A percentile compares a stretch with the other conserved stretches of the same genome.
Conservation (phyloP, 2,888 invertebrate genomes). For the Pollenia labialis region DNA sequence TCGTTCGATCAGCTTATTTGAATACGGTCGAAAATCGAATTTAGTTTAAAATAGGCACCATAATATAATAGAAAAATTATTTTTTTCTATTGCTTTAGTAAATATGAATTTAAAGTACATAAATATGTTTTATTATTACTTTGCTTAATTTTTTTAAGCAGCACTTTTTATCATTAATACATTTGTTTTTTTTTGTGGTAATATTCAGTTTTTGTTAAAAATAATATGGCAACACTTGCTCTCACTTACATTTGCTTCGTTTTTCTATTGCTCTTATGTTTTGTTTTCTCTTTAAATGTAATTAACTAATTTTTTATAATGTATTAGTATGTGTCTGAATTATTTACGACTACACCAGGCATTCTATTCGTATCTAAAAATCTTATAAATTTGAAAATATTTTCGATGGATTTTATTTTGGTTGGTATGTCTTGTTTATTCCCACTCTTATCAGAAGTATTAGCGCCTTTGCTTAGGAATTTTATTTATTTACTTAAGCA, state of each 20-base stretch:
- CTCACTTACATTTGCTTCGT: not conserved
- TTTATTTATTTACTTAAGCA: constrained; percentile 9
- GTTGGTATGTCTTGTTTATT: constrained; percentile 26
- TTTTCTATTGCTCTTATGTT: constrained; percentile 19
- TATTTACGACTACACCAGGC: constrained; percentile 7
- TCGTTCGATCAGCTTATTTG: too few relatives aligned
- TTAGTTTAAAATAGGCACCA: too few relatives aligned
- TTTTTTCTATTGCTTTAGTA: too few relatives aligned
- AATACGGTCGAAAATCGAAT: too few relatives aligned
- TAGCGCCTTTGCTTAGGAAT: constrained; percentile 20
- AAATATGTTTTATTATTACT: too few relatives aligned
- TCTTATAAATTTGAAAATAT: constrained; percentile 6
- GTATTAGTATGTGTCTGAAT: constrained; percentile 16
- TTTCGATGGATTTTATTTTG: not conserved
- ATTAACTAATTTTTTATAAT: constrained; percentile 5
- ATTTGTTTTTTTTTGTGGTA: too few relatives aligned
- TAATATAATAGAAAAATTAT: too few relatives aligned
- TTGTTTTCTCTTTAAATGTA: constrained; percentile 1
- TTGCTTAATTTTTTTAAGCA: too few relatives aligned
- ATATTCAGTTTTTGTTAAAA: too few relatives aligned
- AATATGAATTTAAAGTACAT: too few relatives aligned
- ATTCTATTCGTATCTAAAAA: constrained; percentile 17
- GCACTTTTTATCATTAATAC: too few relatives aligned
- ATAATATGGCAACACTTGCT: too few relatives aligned
- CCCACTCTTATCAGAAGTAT: constrained; percentile 40